Conservation (phyloP, 2,888 invertebrate species). For the Hipparchia semele region DNA sequence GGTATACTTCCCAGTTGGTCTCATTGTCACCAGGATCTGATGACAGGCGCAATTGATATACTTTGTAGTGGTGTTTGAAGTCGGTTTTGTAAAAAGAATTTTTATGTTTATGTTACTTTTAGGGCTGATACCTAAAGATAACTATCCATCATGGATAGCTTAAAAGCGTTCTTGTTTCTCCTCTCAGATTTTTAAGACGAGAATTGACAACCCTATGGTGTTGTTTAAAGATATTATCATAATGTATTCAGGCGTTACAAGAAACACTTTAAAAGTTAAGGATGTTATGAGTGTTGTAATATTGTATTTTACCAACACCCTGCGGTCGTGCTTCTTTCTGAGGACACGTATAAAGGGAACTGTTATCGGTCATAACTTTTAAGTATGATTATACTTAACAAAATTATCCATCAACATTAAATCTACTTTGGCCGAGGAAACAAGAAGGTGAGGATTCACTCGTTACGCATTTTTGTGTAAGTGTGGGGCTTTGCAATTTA, state of each 20-base stretch:
- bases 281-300: constrained; percentile 24
- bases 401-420: constrained; percentile 2
- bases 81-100: too few relatives aligned
- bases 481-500: too few relatives aligned
- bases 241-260: constrained; percentile 31
- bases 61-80: too few relatives aligned
- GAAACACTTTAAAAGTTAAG: constrained; percentile 29
- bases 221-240: constrained; percentile 31
- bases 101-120: too few relatives aligned
- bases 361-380: constrained; percentile 18
- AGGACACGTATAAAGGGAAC: constrained; percentile 1
- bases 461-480: too few relatives aligned
- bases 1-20: too few relatives aligned
- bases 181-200: neutral
- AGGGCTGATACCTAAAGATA: too few relatives aligned
- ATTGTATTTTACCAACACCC: constrained; percentile 19
- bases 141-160: too few relatives aligned
- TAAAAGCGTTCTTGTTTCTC: neutral
- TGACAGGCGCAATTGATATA: too few relatives aligned
- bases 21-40: too few relatives aligned
- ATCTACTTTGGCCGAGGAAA: neutral
- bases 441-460: neutral
- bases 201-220: constrained; percentile 17
- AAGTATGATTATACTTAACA: constrained; percentile 16
- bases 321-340: constrained; percentile 8